Conservation (phyloP, 1,140 invertebrate genomes). For the Megathymus violae region DNA sequence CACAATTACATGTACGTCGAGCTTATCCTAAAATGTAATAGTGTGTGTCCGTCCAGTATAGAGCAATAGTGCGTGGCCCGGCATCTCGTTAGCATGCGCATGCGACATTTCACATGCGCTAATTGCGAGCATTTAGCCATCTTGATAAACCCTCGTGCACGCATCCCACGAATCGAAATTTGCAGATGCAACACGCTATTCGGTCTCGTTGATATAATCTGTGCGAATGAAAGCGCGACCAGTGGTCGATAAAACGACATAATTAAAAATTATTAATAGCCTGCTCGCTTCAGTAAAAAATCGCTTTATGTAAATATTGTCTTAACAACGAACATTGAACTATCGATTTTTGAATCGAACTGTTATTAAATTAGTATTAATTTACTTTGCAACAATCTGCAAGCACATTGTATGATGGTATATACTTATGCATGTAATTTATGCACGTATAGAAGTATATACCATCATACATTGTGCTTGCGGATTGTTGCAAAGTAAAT, state of each 20-base stretch:
- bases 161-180: slow-evolving; percentile 51
- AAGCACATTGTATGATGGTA: too few relatives aligned
- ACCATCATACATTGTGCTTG: too few relatives aligned
- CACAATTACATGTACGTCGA: slow-evolving; percentile 20
- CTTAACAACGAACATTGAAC: too few relatives aligned
- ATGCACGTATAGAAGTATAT: too few relatives aligned
- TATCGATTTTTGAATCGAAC: too few relatives aligned
- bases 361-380: too few relatives aligned
- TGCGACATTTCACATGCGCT: slow-evolving; percentile 80
- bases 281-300: background rate
- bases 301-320: slow-evolving; percentile 6
- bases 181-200: slow-evolving; percentile 51
- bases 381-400: too few relatives aligned
- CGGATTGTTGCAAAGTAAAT: too few relatives aligned
- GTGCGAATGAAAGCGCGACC: slow-evolving; percentile 14
- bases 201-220: slow-evolving; percentile 32
- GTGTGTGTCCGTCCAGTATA: slow-evolving; percentile 37
- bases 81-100: slow-evolving; percentile 77
- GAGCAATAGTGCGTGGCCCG: slow-evolving; percentile 48
- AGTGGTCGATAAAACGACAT: slow-evolving; percentile 25
- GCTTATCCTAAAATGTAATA: slow-evolving; percentile 41
- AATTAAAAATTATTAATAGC: slow-evolving; percentile 37
- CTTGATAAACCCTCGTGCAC: slow-evolving; percentile 69
- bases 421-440: too few relatives aligned
- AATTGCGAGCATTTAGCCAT: slow-evolving; percentile 81